phyloP scores from a whole-genome alignment of 2,113 vertebrate species.

The Craseonycteris thonglongyai region DNA sequence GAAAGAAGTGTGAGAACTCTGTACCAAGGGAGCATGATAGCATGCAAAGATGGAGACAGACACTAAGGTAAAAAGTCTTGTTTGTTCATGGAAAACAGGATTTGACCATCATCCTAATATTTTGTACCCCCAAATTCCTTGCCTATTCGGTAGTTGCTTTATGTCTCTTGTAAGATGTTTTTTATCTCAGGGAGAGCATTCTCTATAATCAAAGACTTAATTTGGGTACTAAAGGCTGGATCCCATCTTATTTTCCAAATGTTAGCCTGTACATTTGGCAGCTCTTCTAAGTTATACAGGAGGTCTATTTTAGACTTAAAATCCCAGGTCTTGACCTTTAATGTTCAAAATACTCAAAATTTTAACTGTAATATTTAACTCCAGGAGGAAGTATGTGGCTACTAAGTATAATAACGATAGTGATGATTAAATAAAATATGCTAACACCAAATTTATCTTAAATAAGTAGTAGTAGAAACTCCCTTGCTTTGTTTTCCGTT shows the following conservation, averaged over 20 bases:
- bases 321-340: not conserved
- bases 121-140: not conserved
- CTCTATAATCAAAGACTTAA: not conserved
- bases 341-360: not conserved
- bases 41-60: not conserved
- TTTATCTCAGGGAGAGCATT: not conserved
- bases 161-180: not conserved
- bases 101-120: not conserved
- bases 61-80: not conserved
- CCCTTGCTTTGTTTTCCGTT: not conserved
- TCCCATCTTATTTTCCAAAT: not conserved
- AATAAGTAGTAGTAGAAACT: not conserved
- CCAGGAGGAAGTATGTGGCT: not conserved
- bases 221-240: not conserved
- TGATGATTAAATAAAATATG: not conserved
- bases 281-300: not conserved
- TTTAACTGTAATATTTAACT: not conserved
- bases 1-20: not conserved
- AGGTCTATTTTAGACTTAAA: not conserved
- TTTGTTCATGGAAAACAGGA: not conserved
- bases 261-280: not conserved
- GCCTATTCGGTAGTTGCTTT: not conserved
- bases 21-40: not conserved
- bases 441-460: not conserved
- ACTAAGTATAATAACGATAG: not conserved